Conservation (phyloP, 2,888 invertebrate species). For the Patella ulyssiponensis region DNA sequence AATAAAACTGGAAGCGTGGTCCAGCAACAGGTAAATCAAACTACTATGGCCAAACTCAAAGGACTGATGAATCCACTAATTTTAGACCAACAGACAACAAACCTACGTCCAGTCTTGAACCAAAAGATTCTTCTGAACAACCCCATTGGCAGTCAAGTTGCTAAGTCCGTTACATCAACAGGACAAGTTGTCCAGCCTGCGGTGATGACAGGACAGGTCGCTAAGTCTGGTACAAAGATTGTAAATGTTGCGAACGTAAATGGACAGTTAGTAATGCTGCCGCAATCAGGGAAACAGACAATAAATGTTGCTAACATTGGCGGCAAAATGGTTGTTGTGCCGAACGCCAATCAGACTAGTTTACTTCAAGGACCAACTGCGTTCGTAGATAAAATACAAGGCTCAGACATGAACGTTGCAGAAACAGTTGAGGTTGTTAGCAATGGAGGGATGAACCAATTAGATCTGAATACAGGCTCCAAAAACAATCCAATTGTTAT, state of each 20-base stretch:
- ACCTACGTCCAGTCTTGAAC: background rate
- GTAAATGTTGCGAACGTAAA: conserved; percentile 1
- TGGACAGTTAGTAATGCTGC: background rate
- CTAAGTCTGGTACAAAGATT: background rate
- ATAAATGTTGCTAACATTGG: background rate
- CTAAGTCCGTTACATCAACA: background rate
- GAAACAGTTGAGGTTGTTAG: background rate
- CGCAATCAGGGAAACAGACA: conserved; percentile 10
- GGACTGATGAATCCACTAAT: background rate
- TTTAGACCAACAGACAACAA: background rate
- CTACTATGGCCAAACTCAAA: background rate
- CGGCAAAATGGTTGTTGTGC: background rate
- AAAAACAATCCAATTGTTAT: background rate
- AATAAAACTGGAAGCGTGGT: background rate
- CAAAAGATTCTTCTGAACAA: background rate
- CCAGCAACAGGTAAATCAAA: background rate
- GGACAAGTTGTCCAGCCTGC: background rate
- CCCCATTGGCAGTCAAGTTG: background rate
- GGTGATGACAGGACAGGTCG: background rate
- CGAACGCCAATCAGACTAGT: background rate
- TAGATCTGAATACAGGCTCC: background rate
- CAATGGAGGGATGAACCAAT: background rate
- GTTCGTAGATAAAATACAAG: background rate
- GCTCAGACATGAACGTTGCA: background rate
- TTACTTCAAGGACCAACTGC: background rate